Conservation (phyloP, 2,888 invertebrate genomes). For the Andrena minutula region DNA sequence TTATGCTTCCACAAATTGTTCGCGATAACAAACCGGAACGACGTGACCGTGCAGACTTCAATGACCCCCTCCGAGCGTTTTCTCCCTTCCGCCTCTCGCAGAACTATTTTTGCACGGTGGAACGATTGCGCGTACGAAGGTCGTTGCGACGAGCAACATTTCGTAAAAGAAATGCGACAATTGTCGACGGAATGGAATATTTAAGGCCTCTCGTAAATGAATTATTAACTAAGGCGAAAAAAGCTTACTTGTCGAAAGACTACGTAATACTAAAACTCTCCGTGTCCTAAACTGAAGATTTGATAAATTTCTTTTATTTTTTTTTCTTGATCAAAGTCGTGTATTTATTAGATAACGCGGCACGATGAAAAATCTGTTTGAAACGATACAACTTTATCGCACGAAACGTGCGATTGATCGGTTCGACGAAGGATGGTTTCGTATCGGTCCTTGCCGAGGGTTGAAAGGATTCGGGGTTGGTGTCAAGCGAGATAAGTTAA, state of each 20-base stretch:
- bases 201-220: background rate
- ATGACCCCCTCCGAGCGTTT: conserved; percentile 47
- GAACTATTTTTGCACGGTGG: conserved; percentile 61
- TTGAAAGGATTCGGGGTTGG: conserved; percentile 56
- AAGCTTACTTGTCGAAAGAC: background rate
- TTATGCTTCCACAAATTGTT: conserved; percentile 67
- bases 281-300: background rate
- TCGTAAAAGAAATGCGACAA: conserved; percentile 38
- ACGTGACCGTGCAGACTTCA: conserved; percentile 61
- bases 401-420: conserved; percentile 5
- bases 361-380: background rate
- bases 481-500: conserved; percentile 74
- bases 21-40: conserved; percentile 72
- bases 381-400: background rate
- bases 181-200: conserved; percentile 13
- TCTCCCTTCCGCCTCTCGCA: conserved; percentile 5
- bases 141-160: conserved; percentile 30
- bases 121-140: conserved; percentile 57
- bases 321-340: background rate
- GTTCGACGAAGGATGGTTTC: conserved; percentile 19
- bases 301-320: background rate
- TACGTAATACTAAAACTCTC: background rate
- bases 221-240: background rate
- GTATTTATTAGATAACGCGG: background rate
- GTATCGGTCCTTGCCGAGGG: conserved; percentile 44